These are phyloP conservation scores for Formica aserva DNA, from an alignment of 2,888 invertebrate species.

Conservation along the genomic window DNA sequence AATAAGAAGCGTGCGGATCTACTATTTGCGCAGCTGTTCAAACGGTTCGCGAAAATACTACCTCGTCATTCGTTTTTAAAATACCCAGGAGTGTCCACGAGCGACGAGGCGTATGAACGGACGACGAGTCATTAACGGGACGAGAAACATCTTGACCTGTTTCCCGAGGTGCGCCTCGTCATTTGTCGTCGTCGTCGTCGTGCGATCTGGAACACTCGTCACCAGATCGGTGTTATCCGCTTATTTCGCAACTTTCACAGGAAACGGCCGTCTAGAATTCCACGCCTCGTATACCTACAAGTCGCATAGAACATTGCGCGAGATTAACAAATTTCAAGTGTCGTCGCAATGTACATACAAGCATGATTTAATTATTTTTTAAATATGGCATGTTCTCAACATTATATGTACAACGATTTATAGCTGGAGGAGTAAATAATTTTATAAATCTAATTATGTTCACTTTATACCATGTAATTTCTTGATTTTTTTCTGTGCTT, in stretches of 20 bases:
- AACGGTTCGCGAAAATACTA: conserved; percentile 78
- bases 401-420: background rate
- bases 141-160: conserved; percentile 70
- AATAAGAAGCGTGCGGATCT: conserved; percentile 67
- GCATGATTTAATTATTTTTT: background rate
- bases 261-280: conserved; percentile 41
- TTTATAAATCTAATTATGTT: conserved; percentile 1
- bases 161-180: conserved; percentile 57
- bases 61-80: conserved; percentile 79
- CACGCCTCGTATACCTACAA: conserved; percentile 29
- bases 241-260: conserved; percentile 52
- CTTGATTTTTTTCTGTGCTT: background rate
- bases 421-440: background rate
- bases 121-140: conserved; percentile 66
- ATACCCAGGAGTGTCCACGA: conserved; percentile 67
- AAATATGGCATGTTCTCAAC: background rate
- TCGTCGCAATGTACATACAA: background rate
- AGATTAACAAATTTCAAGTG: conserved; percentile 4
- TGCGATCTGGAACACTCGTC: conserved; percentile 62
- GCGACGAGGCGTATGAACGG: conserved; percentile 23
- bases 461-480: too few species aligned
- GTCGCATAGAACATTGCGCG: background rate
- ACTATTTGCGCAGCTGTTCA: conserved; percentile 82
- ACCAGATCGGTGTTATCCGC: conserved; percentile 29
- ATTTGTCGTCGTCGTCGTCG: conserved; percentile 33